Base-by-base conservation (phyloP, 2,888 invertebrate species). In the Spilarctia lutea region DNA sequence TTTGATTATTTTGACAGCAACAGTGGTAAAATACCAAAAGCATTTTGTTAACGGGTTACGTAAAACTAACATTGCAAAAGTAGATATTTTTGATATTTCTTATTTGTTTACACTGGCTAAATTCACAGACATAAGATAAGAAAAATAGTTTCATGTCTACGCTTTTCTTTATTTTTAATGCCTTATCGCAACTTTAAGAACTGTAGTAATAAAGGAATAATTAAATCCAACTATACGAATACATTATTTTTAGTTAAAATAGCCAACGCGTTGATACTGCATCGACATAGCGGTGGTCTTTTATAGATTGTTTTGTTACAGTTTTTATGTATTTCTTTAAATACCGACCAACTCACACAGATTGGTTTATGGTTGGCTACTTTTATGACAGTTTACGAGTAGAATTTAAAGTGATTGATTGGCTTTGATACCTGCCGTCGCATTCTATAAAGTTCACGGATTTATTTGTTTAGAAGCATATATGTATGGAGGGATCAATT, bases 201-300 rank as follows among this genome's bases (percentile, higher is more conserved):
- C 18, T 63, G 11, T 48, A 67, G 71, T 27, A 72, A 77, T 75
- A 30, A 63, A 78, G 71, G 78, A 81, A 77, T 72, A 76, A 78
- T 81, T 78, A 79, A 82, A 77, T 71, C 66, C 48, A 52, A 27
- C 48, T 69, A 75, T 65, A 80, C 75, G 65, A 73, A 81, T 68
- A 81, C 80, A 85, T 88, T 94, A 94, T 93, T 93, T 94, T 90
- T 90, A 91, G 90, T 87, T 80, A 74, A 75, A 76, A 76, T 84
- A 88, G 89, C 91, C 95, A 94, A 91, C 94, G 92, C 94, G 89
- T 90, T 80, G 94, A 85, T 81, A 86, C 84, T 87, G 88, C 87
- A 86, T 80, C 78, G 82, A 84, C 87, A 90, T 88, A 93, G 95
- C 92, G 95, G 94, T 95, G 95, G 95, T 94, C 95, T 91, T 63